Base-by-base conservation (phyloP, 2,888 invertebrate genomes). In the Andrena bucephala region DNA sequence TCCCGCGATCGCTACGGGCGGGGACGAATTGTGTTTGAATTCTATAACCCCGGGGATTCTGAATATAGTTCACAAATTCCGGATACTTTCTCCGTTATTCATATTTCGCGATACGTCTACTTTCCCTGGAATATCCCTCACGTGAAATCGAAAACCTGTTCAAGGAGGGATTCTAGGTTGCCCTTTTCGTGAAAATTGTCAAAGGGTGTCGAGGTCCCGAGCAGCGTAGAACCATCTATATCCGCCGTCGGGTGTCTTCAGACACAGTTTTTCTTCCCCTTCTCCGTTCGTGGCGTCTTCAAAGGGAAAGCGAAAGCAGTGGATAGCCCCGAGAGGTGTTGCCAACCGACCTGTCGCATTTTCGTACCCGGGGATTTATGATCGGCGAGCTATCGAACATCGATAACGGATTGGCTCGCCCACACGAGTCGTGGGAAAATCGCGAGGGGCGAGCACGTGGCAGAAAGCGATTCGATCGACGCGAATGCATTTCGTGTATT, bases 281-380 rank as follows among this genome's bases (percentile, higher is more conserved):
- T 50, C 27, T 29, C 54, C 57, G 60, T 76, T 74, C 54, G 31
- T 36, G 48, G 4, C 42, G 29, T 27, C 42, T 50, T 60, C 54
- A 48, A 65, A 76, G 69, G 68, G 50, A 54, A 70, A 57, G 57
- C 24, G 75, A 68, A 65, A 71, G 68, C 66, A 27, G 16, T 33
- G 78, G 75, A 65, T 68, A 60, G 60, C 66, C 75, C 71, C 57
- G 83, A 82, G 63, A 75, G 77, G 63, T 76, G 77, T 86, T 77
- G 78, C 70, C 89, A 83, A 81, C 86, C 81, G 75, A 81, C 85
- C 73, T 63, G 67, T 36, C 68, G 74, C 73, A 83, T 82, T 86
- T 83, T 78, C 72, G 77, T 83, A 75, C 77, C 71, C 73, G 72
- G 77, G 78, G 89, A 89, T 89, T 89, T 89, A 89, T 86, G 88